Base-by-base conservation (phyloP, 1,140 invertebrate genomes). In the Dinothrombium tinctorium region DNA sequence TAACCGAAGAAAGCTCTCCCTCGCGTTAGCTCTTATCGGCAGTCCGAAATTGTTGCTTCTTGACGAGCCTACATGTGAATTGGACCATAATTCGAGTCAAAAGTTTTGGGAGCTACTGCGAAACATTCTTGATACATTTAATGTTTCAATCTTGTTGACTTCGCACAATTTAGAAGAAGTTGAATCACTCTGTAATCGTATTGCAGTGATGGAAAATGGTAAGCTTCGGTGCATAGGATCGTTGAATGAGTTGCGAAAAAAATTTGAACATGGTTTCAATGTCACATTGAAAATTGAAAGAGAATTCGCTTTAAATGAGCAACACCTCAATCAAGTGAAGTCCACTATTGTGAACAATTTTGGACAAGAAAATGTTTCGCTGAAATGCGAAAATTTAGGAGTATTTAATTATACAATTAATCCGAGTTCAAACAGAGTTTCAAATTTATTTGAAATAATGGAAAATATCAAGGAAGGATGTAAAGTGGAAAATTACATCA, bases 121-220 rank as follows among this genome's bases (percentile, higher is more conserved):
- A 29, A 29, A n/a, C 9, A 25, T 36, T 11, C 26, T 60, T 48
- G 51, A 58, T 55, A 57, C 26, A 29, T 29, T 29, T 9, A 29
- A 8, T 9, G 57, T 72, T 8, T 68, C 73, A 11, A 56, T 54
- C 22, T n/a, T n/a, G n/a, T 29, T 54, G 5, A 50, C 51, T 17
- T 54, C 53, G 9, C 52, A 54, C 21, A 33, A 33, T 33, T 15
- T 33, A 19, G 32, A 33, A 33, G 32, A 33, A 33, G 14, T n/a
- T 14, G 32, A 33, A 59, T 78, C 74, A 12, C 61, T 89, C 3
- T 89, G 82, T 52, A 74, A 75, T 20, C 58, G 77, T 35, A 56
- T 86, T 33, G 79, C 76, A 20, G 78, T 87, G 31, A 86, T 89
- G 80, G 78, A 84, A 1, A 73, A 72, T 54, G 83, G 83, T 1